Percentiles rank a stretch among this genome's conserved stretches.
phyloP scores from a whole-genome alignment of 1,140 invertebrate species.

The Babylonia areolata region DNA sequence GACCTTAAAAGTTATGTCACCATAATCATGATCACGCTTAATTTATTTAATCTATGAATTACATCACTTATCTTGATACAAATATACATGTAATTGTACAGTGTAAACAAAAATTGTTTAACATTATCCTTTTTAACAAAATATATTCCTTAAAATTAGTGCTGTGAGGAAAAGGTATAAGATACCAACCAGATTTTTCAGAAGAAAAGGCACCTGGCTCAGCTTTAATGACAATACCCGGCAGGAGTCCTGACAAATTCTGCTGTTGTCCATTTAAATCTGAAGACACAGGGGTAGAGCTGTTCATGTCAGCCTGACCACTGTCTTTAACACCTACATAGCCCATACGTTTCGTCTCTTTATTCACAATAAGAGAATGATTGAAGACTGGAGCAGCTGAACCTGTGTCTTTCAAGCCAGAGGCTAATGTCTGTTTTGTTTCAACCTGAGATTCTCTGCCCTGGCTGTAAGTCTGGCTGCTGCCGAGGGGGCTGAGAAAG shows the following conservation, averaged over 20 bases:
- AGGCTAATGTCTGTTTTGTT: background rate
- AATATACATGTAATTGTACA: too few relatives aligned
- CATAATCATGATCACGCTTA: too few relatives aligned
- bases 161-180: too few relatives aligned
- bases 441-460: background rate
- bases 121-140: too few relatives aligned
- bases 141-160: too few relatives aligned
- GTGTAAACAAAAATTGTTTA: too few relatives aligned
- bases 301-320: background rate
- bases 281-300: background rate
- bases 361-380: too few relatives aligned
- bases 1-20: too few relatives aligned
- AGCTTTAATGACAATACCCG: constrained; percentile 10
- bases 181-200: background rate
- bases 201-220: constrained; percentile 10
- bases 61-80: too few relatives aligned
- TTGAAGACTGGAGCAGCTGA: background rate
- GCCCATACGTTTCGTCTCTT: background rate
- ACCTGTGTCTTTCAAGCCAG: background rate
- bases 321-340: background rate
- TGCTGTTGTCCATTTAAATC: background rate
- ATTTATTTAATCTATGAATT: too few relatives aligned
- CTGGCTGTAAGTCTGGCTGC: background rate
- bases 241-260: background rate
- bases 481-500: background rate